Evolutionary conservation across 2,113 vertebrate species (phyloP).

Genomic region (Pterocles burchelli): DNA sequence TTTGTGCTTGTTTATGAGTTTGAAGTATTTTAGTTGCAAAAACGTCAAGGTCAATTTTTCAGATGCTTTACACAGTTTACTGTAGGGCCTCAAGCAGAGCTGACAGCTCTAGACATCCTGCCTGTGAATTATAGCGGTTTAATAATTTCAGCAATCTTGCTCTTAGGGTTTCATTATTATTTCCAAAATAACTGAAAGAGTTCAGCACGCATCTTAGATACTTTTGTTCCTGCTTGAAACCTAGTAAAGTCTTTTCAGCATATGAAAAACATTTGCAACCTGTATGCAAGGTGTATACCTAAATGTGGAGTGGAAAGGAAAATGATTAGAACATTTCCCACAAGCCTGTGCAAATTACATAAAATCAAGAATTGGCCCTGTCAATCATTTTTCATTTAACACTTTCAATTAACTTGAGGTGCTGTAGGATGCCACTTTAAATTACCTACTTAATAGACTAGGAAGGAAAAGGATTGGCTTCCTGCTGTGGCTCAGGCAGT

Average conservation of each 20-base stretch:
- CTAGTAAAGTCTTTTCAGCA: neutral
- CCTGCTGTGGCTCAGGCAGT: conserved; percentile 46
- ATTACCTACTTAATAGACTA: conserved; percentile 54
- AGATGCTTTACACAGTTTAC: neutral
- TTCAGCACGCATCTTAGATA: neutral
- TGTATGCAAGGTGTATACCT: neutral
- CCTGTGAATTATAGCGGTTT: neutral
- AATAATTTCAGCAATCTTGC: conserved; percentile 38
- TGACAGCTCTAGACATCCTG: conserved; percentile 4
- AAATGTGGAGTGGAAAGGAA: neutral
- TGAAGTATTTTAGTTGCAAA: conserved; percentile 32
- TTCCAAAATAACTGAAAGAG: conserved; percentile 33
- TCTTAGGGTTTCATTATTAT: neutral
- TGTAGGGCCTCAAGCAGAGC: neutral
- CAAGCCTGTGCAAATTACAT: neutral
- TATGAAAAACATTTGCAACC: neutral
- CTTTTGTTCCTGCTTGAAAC: neutral
- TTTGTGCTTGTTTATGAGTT: neutral
- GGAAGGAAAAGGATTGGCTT: conserved; percentile 46
- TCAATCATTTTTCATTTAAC: conserved; percentile 57
- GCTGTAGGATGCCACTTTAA: conserved; percentile 55
- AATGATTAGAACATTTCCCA: conserved; percentile 30
- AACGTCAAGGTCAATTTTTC: conserved; percentile 44
- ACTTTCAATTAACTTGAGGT: conserved; percentile 59
- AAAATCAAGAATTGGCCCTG: neutral